phyloP scores from a whole-genome alignment of 2,797 vertebrate genomes.

The Intellagama lesueurii region DNA sequence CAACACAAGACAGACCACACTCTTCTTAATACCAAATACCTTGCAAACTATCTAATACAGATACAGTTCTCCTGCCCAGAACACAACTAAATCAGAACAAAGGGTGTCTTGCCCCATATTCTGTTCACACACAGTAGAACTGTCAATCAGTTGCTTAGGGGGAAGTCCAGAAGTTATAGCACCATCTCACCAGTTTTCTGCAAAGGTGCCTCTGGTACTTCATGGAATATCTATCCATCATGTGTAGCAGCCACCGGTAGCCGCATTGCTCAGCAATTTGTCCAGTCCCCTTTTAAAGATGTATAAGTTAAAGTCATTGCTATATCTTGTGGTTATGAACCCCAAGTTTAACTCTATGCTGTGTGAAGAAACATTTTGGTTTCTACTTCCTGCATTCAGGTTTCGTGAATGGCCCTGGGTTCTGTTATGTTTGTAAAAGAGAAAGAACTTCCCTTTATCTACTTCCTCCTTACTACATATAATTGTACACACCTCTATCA shows the following conservation, averaged over 20 bases:
- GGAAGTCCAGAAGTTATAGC: no score
- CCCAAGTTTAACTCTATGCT: background rate
- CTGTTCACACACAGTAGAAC: no score
- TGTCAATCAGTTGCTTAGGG: no score
- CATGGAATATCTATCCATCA: background rate
- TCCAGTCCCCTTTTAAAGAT: background rate
- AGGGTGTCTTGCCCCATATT: no score
- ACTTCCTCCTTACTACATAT: background rate
- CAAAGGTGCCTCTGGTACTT: background rate
- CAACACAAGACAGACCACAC: no score
- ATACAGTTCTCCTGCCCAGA: background rate
- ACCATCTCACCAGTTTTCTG: no score
- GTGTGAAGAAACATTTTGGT: background rate
- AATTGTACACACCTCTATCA: background rate
- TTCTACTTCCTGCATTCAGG: background rate
- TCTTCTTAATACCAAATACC: no score
- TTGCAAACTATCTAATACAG: background rate
- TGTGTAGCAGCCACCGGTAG: background rate
- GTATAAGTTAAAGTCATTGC: background rate
- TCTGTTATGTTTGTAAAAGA: background rate
- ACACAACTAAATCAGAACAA: no score
- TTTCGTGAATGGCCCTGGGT: background rate
- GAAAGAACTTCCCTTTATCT: background rate
- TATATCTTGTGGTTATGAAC: background rate
- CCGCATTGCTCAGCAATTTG: background rate